These are phyloP conservation scores for Plodia interpunctella DNA, from an alignment of 1,140 invertebrate species.

Conservation along the genomic window DNA sequence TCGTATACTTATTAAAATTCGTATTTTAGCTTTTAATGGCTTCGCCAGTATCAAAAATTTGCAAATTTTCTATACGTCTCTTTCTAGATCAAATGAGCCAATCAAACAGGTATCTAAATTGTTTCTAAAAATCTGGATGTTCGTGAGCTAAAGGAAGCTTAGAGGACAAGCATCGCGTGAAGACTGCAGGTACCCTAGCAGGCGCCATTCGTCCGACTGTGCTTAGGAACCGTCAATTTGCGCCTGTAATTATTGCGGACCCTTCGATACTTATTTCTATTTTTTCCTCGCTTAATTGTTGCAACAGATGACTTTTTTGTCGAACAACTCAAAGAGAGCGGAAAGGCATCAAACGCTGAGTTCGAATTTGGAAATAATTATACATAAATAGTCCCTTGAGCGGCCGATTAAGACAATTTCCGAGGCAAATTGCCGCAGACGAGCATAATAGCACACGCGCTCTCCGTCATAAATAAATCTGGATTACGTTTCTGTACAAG, in stretches of 20 bases:
- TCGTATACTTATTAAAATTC: too few species aligned
- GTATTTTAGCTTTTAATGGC: too few species aligned
- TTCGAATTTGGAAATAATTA: conserved; percentile 77
- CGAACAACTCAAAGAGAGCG: conserved; percentile 75
- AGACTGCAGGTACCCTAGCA: conserved; percentile 53
- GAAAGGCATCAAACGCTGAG: conserved; percentile 75
- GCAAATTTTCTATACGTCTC: too few species aligned
- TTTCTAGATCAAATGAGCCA: too few species aligned
- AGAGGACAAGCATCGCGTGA: conserved; percentile 40
- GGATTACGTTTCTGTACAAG: conserved; percentile 75
- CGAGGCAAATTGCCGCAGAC: conserved; percentile 75
- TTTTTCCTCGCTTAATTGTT: conserved; percentile 75
- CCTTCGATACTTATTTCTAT: conserved; percentile 76
- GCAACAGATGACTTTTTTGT: conserved; percentile 76
- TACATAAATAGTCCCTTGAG: conserved; percentile 78
- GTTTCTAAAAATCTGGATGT: conserved; percentile 7
- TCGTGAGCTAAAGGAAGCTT: neutral
- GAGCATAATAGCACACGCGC: conserved; percentile 74
- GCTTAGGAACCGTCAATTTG: conserved; percentile 73
- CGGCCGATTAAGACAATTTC: conserved; percentile 76
- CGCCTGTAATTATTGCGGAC: conserved; percentile 75
- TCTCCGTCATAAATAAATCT: conserved; percentile 75
- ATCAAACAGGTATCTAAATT: neutral
- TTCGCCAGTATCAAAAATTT: too few species aligned
- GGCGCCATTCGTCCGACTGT: conserved; percentile 57